These are phyloP conservation scores for Pitta sordida DNA, from an alignment of 2,113 vertebrate species.

Conservation along the genomic window DNA sequence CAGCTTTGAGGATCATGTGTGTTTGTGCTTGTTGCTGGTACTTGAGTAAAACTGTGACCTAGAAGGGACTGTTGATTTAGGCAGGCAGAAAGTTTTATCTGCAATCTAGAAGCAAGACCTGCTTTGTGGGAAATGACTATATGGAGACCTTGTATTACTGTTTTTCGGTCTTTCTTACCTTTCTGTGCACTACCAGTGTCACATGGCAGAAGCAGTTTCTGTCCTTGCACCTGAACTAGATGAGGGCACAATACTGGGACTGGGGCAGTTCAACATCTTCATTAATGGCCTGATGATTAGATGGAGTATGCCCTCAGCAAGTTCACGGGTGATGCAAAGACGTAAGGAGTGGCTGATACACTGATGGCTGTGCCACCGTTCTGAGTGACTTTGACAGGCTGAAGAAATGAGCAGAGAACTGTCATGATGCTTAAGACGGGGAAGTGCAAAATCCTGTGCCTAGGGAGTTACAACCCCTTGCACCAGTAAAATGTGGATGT, in stretches of 20 bases:
- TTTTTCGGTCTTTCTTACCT: background rate
- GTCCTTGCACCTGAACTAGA: background rate
- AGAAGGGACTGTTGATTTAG: background rate
- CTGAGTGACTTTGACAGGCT: background rate
- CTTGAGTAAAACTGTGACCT: background rate
- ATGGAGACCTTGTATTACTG: background rate
- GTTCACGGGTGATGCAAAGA: background rate
- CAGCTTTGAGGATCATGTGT: background rate
- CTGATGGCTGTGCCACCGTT: background rate
- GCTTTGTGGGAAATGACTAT: background rate
- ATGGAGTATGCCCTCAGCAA: background rate
- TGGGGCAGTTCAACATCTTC: fast-evolving
- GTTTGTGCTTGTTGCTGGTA: background rate
- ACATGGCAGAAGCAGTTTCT: background rate
- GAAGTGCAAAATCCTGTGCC: fast-evolving
- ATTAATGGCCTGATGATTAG: background rate
- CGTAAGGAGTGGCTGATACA: background rate
- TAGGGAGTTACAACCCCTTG: background rate
- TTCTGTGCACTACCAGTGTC: background rate
- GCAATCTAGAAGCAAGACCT: background rate
- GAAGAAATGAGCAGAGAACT: background rate
- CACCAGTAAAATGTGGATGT: fast-evolving
- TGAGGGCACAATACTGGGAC: background rate
- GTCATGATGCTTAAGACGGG: background rate
- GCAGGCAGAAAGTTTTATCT: background rate